Base-by-base conservation (phyloP, 2,888 invertebrate species). In the Sialis lutaria region DNA sequence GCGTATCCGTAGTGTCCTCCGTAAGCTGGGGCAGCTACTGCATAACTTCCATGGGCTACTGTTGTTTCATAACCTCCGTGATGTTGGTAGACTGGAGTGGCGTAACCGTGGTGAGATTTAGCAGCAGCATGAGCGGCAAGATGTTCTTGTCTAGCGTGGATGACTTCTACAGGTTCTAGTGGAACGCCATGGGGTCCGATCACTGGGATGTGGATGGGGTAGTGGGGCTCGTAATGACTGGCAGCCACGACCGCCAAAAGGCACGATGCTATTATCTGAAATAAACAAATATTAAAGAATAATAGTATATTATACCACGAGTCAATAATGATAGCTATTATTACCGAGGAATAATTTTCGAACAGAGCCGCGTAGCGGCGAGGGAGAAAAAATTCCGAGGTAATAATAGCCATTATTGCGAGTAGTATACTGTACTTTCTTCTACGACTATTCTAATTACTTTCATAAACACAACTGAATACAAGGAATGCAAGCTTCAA, bases 201-300 rank as follows among this genome's bases (percentile, higher is more conserved):
- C 33, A 48, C 47, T 34, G 50, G 50, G 9, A 48, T 42, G 44
- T 50, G 48, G 6, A 50, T 33, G 31, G 48, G 50, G 50, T 58
- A 57, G 22, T 46, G 48, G 30, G 22, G 37, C 33, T 40, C 44
- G 13, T 30, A 34, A 34, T 45, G 41, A 22, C 43, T 43, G 41
- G 50, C 50, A 40, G 33, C 13, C 9, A 46, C 48, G 32, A 48
- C 41, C 5, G 47, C 50, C 44, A 50, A 42, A 7, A 50, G 34
- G 46, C 47, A 42, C 37, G 50, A 43, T 12, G 45, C 41, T 47
- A 49, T 40, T 33, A 49, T 45, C 50, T 50, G 32, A 35, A 46
- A 46, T 22, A 6, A 22, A 2, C 22, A 22, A 22, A 22, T 22
- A 22, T 22, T n/a, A n/a, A n/a, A n/a, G n/a, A n/a, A n/a, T n/a